Base-by-base conservation (phyloP, 2,113 vertebrate species). In the Pholis gunnellus region DNA sequence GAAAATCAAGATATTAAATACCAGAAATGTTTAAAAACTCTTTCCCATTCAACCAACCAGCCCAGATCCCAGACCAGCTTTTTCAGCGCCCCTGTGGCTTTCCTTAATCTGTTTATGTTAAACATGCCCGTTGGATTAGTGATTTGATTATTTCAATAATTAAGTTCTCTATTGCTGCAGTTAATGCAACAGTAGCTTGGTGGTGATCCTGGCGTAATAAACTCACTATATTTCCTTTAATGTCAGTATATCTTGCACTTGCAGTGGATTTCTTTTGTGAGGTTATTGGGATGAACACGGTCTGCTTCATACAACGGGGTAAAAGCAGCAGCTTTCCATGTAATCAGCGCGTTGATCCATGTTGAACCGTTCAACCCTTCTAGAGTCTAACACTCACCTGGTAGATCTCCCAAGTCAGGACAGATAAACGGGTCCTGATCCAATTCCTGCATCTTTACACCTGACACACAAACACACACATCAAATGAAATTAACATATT, bases 401-500 rank as follows among this genome's bases (percentile, higher is more conserved):
- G 77, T n/a, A 91, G 40, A 17, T 80, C 81, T 60, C 66, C 89
- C n/a, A 67, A 42, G 14, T 78, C 72, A 31, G 44, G n/a, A 7
- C 2, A 44, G 25, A 25, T 10, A 1, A 6, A 17, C 9, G 9
- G 42, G 11, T 85, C 83, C 40, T 68, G 54, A 11, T 89, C 48
- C 4, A 50, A 0, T 22, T 88, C 83, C 52, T 78, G 81, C 92
- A 93, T 92, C 75, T 54, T 90, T 75, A 67, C 36, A 81, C 75
- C 92, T 93, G 64, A 40, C 3, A 18, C 31, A 72, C 52, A 82
- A 27, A 80, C 17, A 50, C 34, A 75, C 27, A 63, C 8, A 69
- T 0, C n/a, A 13, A 61, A 5, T 11, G 7, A 74, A 57, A 61
- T 9, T 0, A 64, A 27, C 2, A 27, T 44, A 38, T 34, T 27